phyloP scores from a whole-genome alignment of 2,113 vertebrate genomes.

The Ciconia maguari region DNA sequence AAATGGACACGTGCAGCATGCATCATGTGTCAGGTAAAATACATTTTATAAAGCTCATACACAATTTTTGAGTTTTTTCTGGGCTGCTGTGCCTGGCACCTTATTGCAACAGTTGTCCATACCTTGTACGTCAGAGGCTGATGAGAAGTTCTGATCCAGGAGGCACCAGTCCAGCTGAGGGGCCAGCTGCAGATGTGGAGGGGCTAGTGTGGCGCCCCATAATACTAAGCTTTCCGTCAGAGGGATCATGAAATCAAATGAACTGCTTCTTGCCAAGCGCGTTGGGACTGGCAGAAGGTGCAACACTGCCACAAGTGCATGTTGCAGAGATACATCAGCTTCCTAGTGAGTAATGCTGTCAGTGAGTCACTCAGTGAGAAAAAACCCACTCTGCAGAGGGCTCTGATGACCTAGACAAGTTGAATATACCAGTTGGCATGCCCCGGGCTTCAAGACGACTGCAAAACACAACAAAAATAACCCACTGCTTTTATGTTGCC shows the following conservation, averaged over 20 bases:
- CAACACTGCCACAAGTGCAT: background rate
- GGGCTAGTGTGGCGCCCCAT: background rate
- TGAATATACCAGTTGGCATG: background rate
- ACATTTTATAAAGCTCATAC: background rate
- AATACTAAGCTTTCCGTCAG: rapidly evolving
- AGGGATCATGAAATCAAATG: too few relatives aligned
- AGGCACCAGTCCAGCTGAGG: background rate
- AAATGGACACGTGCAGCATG: background rate
- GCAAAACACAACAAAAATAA: background rate
- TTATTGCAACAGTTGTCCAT: background rate
- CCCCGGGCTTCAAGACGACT: background rate
- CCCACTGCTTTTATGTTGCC: background rate
- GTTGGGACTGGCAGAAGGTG: background rate
- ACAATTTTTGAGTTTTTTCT: background rate
- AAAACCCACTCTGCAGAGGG: background rate
- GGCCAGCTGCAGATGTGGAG: background rate
- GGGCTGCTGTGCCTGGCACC: background rate
- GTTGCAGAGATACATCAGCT: background rate
- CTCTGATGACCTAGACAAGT: background rate
- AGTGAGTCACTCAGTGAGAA: rapidly evolving
- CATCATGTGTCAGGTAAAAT: background rate
- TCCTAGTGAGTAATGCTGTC: background rate
- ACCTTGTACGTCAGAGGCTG: background rate
- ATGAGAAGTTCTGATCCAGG: background rate
- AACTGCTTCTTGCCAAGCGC: background rate